A percentile compares a stretch with the other conserved stretches of the same genome.
Conservation (phyloP, 2,113 vertebrate genomes). For the Stegastes partitus region DNA sequence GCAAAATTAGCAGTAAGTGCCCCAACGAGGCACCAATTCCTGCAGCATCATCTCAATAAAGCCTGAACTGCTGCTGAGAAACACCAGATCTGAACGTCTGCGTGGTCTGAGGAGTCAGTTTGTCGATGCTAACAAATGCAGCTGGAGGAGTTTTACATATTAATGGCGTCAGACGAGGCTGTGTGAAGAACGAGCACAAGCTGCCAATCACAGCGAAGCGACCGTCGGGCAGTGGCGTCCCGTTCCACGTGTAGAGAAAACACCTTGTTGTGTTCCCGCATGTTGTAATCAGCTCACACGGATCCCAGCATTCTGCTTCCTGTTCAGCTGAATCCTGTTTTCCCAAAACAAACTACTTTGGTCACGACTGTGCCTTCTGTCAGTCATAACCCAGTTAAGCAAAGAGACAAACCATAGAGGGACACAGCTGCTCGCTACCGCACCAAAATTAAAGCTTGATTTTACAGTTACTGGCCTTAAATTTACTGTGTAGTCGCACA, state of each 20-base stretch:
- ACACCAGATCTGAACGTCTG: no score
- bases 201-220: no score
- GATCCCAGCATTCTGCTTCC: background rate
- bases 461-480: constrained; percentile 46
- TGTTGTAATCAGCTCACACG: background rate
- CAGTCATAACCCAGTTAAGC: constrained; percentile 32
- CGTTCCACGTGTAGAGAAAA: no score
- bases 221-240: no score
- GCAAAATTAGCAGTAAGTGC: no score
- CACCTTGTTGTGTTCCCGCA: no score
- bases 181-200: no score
- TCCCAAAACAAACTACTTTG: background rate
- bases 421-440: constrained; percentile 41
- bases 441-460: constrained; percentile 52
- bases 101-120: background rate
- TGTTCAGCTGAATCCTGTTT: background rate
- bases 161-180: background rate
- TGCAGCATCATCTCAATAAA: no score
- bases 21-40: no score
- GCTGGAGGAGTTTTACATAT: background rate
- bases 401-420: constrained; percentile 42
- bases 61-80: no score
- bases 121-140: constrained; percentile 11
- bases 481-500: constrained; percentile 18
- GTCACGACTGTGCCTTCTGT: background rate